phyloP scores from a whole-genome alignment of 35 echinoderm and acorn worm genomes.

The Ophioderma brevispina region DNA sequence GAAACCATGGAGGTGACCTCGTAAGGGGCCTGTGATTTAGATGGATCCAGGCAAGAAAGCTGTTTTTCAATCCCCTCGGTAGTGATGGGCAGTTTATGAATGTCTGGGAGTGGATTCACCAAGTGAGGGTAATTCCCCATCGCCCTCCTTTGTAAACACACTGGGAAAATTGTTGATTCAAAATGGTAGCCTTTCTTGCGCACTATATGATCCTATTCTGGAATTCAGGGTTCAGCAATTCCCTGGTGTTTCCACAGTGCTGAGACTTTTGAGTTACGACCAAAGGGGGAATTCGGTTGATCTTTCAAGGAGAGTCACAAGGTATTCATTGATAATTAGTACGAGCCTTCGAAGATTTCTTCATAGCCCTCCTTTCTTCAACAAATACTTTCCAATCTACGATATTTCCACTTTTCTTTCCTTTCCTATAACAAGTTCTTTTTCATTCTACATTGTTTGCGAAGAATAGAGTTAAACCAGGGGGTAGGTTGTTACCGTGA shows the following conservation, averaged over 20 bases:
- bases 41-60: not conserved
- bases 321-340: not conserved
- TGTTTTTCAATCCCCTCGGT: not conserved
- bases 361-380: not conserved
- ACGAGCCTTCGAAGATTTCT: not conserved
- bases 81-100: not conserved
- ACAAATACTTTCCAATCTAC: not conserved
- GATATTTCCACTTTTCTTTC: not conserved
- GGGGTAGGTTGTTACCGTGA: conserved; percentile 40
- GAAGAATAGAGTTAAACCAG: conserved; percentile 20
- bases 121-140: too few species aligned
- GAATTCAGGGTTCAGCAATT: not conserved
- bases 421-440: conserved; percentile 13
- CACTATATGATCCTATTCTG: not conserved
- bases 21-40: not conserved
- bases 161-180: too few species aligned
- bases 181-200: too few species aligned
- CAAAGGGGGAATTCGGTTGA: not conserved
- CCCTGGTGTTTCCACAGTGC: not conserved
- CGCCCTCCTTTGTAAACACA: too few species aligned
- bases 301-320: not conserved
- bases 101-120: not conserved
- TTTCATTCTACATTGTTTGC: not conserved
- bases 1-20: not conserved
- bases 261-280: not conserved